These are phyloP conservation scores for Petromus typicus DNA, from an alignment of 2,113 vertebrate species.

Conservation along the genomic window DNA sequence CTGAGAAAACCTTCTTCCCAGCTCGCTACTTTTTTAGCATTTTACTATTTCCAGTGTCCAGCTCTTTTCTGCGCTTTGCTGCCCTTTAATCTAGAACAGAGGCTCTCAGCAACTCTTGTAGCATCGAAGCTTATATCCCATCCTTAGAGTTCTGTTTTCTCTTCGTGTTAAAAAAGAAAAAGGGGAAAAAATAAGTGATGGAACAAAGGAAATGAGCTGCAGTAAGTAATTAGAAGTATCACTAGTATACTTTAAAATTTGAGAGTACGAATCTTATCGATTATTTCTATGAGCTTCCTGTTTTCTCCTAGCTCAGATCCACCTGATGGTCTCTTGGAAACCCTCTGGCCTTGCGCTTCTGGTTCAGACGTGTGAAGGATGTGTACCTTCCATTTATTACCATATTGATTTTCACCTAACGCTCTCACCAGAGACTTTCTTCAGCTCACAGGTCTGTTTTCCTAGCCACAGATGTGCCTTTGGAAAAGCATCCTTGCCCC, in stretches of 20 bases:
- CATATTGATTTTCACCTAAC: constrained; percentile 66
- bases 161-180: neutral
- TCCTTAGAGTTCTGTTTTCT: neutral
- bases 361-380: constrained; percentile 59
- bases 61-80: neutral
- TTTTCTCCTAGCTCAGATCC: constrained; percentile 35
- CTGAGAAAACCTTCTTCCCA: neutral
- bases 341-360: constrained; percentile 38
- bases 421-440: constrained; percentile 30
- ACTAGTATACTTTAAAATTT: constrained; percentile 19
- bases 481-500: neutral
- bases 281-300: neutral
- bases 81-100: neutral
- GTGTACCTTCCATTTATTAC: constrained; percentile 59
- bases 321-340: neutral
- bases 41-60: neutral
- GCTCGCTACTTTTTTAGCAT: neutral
- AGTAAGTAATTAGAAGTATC: constrained; percentile 11
- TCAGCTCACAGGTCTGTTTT: constrained; percentile 57
- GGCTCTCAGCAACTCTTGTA: neutral
- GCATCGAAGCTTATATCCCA: neutral
- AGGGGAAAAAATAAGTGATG: neutral
- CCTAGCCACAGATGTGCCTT: constrained; percentile 50
- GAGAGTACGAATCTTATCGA: neutral
- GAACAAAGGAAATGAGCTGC: neutral